Evolutionary conservation across 2,797 vertebrate genomes (phyloP).

Genomic region (Podarcis lilfordi): DNA sequence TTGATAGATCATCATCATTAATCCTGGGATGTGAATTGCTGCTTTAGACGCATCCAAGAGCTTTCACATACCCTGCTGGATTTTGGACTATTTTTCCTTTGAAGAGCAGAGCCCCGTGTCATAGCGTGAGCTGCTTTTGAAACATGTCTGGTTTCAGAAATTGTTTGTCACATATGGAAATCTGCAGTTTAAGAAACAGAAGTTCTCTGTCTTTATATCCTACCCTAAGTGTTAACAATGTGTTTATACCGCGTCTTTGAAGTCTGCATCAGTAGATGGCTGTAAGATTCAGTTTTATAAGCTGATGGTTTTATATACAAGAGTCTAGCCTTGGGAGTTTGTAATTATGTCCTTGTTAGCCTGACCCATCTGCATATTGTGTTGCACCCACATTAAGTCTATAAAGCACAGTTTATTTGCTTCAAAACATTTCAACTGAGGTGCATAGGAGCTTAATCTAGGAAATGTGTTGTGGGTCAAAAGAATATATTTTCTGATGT

Average conservation of each 20-base stretch:
- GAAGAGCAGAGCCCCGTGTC: neutral
- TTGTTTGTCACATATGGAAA: too few relatives aligned
- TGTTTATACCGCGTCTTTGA: neutral
- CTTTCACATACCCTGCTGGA: neutral
- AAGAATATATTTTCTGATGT: conserved; percentile 1
- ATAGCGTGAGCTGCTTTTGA: neutral
- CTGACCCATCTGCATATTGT: too few relatives aligned
- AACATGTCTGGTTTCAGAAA: neutral
- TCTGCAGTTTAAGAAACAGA: neutral
- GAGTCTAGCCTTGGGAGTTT: neutral
- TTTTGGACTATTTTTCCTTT: neutral
- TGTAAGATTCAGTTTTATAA: neutral
- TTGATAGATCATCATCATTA: neutral
- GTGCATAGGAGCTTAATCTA: neutral
- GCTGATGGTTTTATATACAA: neutral
- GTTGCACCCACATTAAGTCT: too few relatives aligned
- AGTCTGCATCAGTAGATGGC: neutral
- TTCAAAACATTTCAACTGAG: neutral
- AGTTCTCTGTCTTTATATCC: neutral
- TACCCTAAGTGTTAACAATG: neutral
- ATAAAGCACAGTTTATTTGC: neutral
- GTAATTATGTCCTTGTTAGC: neutral
- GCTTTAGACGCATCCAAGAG: neutral
- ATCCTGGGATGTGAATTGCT: neutral
- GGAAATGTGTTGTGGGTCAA: neutral